Conservation (phyloP, 1,140 invertebrate species). For the Cotesia typhae region DNA sequence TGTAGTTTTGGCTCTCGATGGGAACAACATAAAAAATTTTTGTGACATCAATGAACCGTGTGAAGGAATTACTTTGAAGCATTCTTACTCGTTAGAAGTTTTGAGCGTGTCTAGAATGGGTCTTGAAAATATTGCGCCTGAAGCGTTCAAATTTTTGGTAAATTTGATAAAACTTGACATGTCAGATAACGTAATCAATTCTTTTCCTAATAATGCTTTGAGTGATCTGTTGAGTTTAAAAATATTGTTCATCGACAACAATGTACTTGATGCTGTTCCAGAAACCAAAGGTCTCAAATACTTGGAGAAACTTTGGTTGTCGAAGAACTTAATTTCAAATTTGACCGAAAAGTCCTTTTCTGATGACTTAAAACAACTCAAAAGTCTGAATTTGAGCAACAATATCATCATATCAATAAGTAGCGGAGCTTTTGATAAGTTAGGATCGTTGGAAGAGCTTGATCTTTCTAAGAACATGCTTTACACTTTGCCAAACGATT, state of each 20-base stretch:
- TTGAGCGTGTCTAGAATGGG: slow-evolving; percentile 15
- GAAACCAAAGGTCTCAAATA: not conserved
- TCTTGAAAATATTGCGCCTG: not conserved
- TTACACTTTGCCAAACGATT: not conserved
- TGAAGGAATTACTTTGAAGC: no score
- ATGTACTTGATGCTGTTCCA: slow-evolving; percentile 7
- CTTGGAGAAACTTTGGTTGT: no score
- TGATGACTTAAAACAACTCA: not conserved
- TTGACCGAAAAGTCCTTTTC: no score
- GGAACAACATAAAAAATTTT: no score
- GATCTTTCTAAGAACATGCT: not conserved
- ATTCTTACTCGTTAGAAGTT: no score
- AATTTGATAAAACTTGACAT: not conserved
- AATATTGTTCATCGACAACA: slow-evolving; percentile 13
- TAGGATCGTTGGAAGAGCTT: slow-evolving; percentile 5
- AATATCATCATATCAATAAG: not conserved
- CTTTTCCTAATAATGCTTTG: not conserved
- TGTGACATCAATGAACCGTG: no score
- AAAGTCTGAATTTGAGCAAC: not conserved
- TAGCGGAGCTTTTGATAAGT: not conserved
- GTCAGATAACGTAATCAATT: not conserved
- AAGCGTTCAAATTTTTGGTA: not conserved
- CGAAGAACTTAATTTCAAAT: no score
- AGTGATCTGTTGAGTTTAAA: not conserved
- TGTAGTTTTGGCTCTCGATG: no score